Base-by-base conservation (phyloP, 2,113 vertebrate species). In the Plecotus auritus region DNA sequence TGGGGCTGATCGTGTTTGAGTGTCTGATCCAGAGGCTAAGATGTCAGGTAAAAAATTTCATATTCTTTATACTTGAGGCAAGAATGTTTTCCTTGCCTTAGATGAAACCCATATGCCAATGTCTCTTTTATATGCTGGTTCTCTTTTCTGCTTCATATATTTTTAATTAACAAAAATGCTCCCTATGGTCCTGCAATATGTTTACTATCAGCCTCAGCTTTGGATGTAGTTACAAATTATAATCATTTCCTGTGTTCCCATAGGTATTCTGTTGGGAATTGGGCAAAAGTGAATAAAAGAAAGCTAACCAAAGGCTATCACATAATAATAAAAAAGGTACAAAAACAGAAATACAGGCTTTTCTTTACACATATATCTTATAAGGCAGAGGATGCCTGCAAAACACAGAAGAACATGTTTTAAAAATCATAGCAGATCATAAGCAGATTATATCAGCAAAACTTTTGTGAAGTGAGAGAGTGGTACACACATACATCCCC, bases 121-220 rank as follows among this genome's bases (percentile, higher is more conserved):
- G 49, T 92, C 90, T 91, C 51, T 94, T 70, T 93, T 56, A 66
- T 64, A 91, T 54, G 90, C 40, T 49, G 94, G 82, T 89, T 88
- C 70, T 86, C 23, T 54, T 87, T 95, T 95, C 18, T 95, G 72
- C 85, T 90, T 95, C 76, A 61, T 84, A 84, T 51, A 64, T 83
- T 92, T 95, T 95, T 88, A 95, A 97, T 94, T 92, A 93, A 73
- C 89, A 32, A 76, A 90, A 90, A 66, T 93, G 49, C 26, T 95
- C 91, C 85, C 81, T 66, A 9, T 70, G 78, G 66, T 91, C 81
- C 86, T 54, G 54, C 85, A 92, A 76, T 93, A 89, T 93, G 85
- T 59, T 93, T 72, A 86, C 93, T 93, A 45, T 76, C 77, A 87
- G 59, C 40, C 37, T 93, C 77, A 64, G 49, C 81, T 94, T 73